phyloP scores from a whole-genome alignment of 2,888 invertebrate species.

The Poecilobothrus nobilitatus region DNA sequence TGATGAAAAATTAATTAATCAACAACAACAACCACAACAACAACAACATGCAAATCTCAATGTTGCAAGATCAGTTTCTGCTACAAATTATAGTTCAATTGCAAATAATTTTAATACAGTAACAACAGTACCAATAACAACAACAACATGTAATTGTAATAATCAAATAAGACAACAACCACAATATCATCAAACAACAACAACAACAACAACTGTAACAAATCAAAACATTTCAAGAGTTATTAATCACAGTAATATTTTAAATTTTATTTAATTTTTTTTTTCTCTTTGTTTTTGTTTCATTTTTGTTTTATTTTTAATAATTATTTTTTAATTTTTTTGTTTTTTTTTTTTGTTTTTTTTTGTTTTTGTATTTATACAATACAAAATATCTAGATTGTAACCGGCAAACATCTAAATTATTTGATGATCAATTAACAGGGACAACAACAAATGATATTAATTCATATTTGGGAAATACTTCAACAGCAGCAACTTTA shows the following conservation, averaged over 20 bases:
- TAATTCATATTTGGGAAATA: neutral
- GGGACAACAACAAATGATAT: neutral
- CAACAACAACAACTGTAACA: neutral
- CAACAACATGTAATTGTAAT: neutral
- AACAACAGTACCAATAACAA: neutral
- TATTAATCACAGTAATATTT: neutral
- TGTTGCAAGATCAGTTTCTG: constrained; percentile 15
- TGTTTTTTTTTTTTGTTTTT: too few relatives aligned
- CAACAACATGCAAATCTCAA: constrained; percentile 16
- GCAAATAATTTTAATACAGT: neutral
- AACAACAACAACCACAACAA: constrained; percentile 22
- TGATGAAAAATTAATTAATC: constrained; percentile 33
- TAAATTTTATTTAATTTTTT: neutral
- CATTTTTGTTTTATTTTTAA: neutral
- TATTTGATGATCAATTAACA: neutral
- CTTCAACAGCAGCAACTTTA: neutral
- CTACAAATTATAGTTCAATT: constrained; percentile 7
- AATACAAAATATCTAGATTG: neutral
- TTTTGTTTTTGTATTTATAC: neutral
- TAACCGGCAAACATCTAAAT: neutral
- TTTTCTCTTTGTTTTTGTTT: too few relatives aligned
- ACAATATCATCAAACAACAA: neutral
- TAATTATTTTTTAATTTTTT: neutral
- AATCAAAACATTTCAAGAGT: neutral
- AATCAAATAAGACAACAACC: constrained; percentile 3